These are phyloP conservation scores for Poeciliopsis gracilis DNA, from an alignment of 2,797 vertebrate genomes.

Conservation along the genomic window DNA sequence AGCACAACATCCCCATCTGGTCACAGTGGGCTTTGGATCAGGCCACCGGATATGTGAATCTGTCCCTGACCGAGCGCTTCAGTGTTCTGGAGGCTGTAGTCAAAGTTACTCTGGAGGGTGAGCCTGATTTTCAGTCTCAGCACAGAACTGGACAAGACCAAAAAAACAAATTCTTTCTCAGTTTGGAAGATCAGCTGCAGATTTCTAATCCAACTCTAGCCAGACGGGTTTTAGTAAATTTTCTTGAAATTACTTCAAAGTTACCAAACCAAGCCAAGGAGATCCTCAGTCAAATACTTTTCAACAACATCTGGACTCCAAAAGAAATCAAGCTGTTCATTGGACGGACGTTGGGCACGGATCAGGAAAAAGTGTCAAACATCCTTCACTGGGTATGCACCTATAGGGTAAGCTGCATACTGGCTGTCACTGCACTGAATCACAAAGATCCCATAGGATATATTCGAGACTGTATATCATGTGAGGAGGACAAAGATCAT, in stretches of 20 bases:
- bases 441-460: neutral
- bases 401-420: neutral
- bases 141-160: conserved; percentile 7
- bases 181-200: conserved; percentile 20
- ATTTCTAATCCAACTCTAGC: conserved; percentile 19
- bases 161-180: conserved; percentile 19
- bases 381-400: conserved; percentile 15
- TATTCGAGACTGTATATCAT: neutral
- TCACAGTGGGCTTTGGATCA: conserved; percentile 19
- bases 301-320: conserved; percentile 24
- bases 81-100: conserved; percentile 20
- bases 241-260: conserved; percentile 9
- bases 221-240: conserved; percentile 1
- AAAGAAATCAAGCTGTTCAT: neutral
- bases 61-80: conserved; percentile 15
- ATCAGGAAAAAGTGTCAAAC: neutral
- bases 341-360: neutral
- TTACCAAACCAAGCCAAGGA: neutral
- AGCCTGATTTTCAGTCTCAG: neutral
- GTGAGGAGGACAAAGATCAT: conserved; percentile 23
- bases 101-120: neutral
- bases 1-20: rapidly evolving
- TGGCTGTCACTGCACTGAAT: neutral
- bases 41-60: conserved; percentile 10
- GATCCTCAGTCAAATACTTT: conserved; percentile 7